phyloP scores from a whole-genome alignment of 2,797 vertebrate species.

The Pseudochromis fuscus region DNA sequence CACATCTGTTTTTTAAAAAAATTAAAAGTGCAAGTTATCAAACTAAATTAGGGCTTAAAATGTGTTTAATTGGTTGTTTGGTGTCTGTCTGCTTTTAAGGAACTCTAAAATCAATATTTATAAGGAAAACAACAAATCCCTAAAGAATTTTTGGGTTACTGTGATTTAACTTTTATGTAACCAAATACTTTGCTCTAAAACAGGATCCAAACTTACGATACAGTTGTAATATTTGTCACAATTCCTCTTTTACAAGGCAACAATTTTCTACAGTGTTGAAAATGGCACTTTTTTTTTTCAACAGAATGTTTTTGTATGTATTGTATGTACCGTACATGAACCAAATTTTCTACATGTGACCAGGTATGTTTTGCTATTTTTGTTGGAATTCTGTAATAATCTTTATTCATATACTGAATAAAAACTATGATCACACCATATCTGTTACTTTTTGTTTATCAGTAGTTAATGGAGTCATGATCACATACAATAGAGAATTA shows the following conservation, averaged over 20 bases:
- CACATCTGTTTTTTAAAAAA: constrained; percentile 37
- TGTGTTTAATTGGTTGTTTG: constrained; percentile 32
- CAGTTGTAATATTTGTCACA: constrained; percentile 67
- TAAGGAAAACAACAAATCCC: constrained; percentile 17
- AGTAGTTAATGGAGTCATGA: no score
- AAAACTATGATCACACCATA: constrained; percentile 41
- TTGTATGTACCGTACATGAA: constrained; percentile 75
- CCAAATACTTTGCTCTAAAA: constrained; percentile 42
- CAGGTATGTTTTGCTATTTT: constrained; percentile 70
- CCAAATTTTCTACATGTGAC: constrained; percentile 78
- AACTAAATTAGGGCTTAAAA: constrained; percentile 39
- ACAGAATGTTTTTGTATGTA: constrained; percentile 76
- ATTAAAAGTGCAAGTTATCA: constrained; percentile 23
- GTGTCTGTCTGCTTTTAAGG: constrained; percentile 36
- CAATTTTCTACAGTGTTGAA: constrained; percentile 78
- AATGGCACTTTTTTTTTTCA: constrained; percentile 76
- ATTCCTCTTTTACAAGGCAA: constrained; percentile 68
- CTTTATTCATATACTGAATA: constrained; percentile 62
- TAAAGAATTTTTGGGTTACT: constrained; percentile 6
- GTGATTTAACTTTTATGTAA: constrained; percentile 35
- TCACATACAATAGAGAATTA: neutral
- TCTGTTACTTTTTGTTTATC: constrained; percentile 21
- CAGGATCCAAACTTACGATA: constrained; percentile 54
- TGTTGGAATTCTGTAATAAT: constrained; percentile 72
- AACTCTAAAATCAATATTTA: constrained; percentile 39